Base-by-base conservation (phyloP, 2,888 invertebrate genomes). In the Acleris emargana region DNA sequence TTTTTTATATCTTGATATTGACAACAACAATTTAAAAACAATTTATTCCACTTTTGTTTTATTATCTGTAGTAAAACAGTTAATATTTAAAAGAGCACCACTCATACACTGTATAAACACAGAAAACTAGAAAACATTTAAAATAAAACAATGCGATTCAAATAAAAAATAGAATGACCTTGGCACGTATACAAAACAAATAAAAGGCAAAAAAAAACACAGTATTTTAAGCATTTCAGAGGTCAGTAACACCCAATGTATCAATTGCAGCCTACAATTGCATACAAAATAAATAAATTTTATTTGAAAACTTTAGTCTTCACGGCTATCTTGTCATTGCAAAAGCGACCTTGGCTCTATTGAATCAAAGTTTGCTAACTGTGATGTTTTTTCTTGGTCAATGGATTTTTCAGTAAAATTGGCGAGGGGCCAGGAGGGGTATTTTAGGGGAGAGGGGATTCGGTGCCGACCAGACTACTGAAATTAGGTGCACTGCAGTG, bases 361-460 rank as follows among this genome's bases (percentile, higher is more conserved):
- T 38, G 13, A 13, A 38, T 13, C 38, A 20, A 13, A 11, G 20
- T 64, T 42, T 47, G 5, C 11, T 25, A 64, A 62, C 51, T 45
- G 51, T 49, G 53, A n/a, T 49, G 38, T 59, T 58, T 63, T 42
- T 28, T 57, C 57, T 18, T 38, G 28, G 22, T 57, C 51, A 45
- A 43, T 64, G 64, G 51, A 59, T 64, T 64, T 28, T 59, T 60
- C 28, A 54, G 59, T n/a, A 59, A 59, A 49, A 22, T 55, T 64
- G 64, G 64, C 64, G 28, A 2, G 9, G 47, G 32, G 59, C 64
- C 64, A 64, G n/a, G 42, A 25, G n/a, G 42, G 58, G 38, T 7
- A 50, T 59, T 53, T 32, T 18, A 7, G 11, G n/a, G 52, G 18
- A 22, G 43, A 45, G 18, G 49, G 42, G 52, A 18, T 13, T 18